Conservation (phyloP, 2,113 vertebrate species). For the Rhizomys pruinosus region DNA sequence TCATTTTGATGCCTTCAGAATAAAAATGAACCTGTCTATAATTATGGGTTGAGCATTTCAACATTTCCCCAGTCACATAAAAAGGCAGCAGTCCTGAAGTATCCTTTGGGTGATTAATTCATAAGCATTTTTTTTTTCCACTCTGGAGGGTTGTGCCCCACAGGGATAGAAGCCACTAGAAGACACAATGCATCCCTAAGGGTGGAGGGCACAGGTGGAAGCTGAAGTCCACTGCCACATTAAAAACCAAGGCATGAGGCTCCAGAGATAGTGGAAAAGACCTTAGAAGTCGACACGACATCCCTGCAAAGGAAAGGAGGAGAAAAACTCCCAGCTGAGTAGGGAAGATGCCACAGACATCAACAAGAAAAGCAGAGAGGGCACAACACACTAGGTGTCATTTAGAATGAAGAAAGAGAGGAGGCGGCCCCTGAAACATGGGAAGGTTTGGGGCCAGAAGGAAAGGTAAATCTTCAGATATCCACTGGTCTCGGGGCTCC, state of each 20-base stretch:
- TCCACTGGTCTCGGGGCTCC: accelerated
- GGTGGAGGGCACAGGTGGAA: neutral
- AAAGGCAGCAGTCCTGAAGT: neutral
- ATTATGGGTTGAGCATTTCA: neutral
- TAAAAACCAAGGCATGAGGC: neutral
- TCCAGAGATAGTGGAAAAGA: conserved; percentile 71
- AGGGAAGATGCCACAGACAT: conserved; percentile 39
- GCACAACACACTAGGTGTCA: neutral
- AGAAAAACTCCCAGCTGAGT: conserved; percentile 81
- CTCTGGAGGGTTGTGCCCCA: accelerated
- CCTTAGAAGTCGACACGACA: conserved; percentile 90
- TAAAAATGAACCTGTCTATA: neutral
- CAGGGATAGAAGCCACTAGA: neutral
- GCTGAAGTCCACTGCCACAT: neutral
- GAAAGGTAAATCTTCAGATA: accelerated
- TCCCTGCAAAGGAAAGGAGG: conserved; percentile 88
- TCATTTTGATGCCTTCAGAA: neutral
- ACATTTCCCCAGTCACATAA: neutral
- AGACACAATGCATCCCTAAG: conserved; percentile 74
- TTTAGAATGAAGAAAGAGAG: conserved; percentile 2
- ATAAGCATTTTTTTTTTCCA: neutral
- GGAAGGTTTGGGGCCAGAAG: neutral
- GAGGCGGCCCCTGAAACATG: neutral
- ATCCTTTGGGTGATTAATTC: neutral
- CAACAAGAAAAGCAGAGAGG: neutral